phyloP scores from a whole-genome alignment of 2,888 invertebrate genomes.

The Coleophora deauratella region DNA sequence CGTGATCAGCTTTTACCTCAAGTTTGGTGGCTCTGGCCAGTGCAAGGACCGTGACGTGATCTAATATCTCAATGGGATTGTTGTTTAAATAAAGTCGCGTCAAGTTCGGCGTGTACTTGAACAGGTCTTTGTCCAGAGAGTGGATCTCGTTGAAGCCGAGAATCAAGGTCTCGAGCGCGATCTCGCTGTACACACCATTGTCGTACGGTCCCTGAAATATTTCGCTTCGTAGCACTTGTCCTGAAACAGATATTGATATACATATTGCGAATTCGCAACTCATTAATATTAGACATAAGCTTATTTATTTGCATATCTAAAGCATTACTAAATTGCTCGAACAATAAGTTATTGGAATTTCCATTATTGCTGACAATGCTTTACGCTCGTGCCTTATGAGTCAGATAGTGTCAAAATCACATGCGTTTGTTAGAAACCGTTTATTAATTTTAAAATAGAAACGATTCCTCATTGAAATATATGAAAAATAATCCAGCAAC shows the following conservation, averaged over 20 bases:
- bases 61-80: slow-evolving; percentile 76
- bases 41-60: slow-evolving; percentile 74
- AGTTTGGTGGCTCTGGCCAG: slow-evolving; percentile 68
- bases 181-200: slow-evolving; percentile 68
- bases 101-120: slow-evolving; percentile 77
- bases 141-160: slow-evolving; percentile 78
- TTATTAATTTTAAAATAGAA: too few species aligned
- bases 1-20: slow-evolving; percentile 64
- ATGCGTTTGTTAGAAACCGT: too few species aligned
- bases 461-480: too few species aligned
- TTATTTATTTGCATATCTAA: too few species aligned
- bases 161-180: slow-evolving; percentile 75
- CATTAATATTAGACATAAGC: too few species aligned
- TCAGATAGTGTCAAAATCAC: too few species aligned
- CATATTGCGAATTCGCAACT: too few species aligned
- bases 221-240: slow-evolving; percentile 76
- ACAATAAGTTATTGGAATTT: too few species aligned
- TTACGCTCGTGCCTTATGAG: too few species aligned
- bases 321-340: too few species aligned
- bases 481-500: too few species aligned
- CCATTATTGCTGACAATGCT: too few species aligned
- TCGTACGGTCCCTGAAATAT: slow-evolving; percentile 79
- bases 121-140: slow-evolving; percentile 74
- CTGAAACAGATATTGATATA: slow-evolving; percentile 32
- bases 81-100: slow-evolving; percentile 75